Evolutionary conservation across 2,797 vertebrate species (phyloP), one percentile per base, ranked within the genome.

Genomic region (Aulostomus chinensis): DNA sequence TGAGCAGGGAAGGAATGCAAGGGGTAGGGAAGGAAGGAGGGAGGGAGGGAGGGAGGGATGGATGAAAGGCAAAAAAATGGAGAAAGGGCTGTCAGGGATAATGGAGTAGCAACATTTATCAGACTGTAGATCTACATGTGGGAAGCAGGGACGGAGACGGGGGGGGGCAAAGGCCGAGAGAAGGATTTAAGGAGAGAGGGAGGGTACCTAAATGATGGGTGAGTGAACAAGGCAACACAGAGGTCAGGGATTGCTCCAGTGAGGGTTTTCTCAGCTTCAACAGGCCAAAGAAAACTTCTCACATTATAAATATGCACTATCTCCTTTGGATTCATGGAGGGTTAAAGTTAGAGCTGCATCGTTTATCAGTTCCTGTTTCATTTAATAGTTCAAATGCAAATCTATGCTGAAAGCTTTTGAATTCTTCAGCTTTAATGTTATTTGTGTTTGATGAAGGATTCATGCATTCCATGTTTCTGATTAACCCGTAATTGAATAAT

Each of bases 81-180:
- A 77, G 10, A 74, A 73, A 74, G 58, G 52, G 22, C 62, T 85
- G 81, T 72, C 80, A 56, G 57, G 60, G 57, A 77, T 86, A 86
- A 86, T 78, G 74, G 85, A 87, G 74, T 32, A 75, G 72, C 65
- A 33, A 57, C 64, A 80, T 84, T 86, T 81, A 88, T 88, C 86
- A 85, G 73, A 59, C 70, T 71, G 5, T 69, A 58, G 56, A 80
- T 83, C 80, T 68, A n/a, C 63, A 58, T 59, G 51, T 59, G 71
- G 64, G 81, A 73, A 55, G 56, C 57, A 51, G 41, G 30, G 57
- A 43, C 29, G 13, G 37, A 17, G 41, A 36, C 47, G 17, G 17
- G 45, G 69, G 47, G 31, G 51, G 63, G 59, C 20, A 33, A 33
- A 49, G 58, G 45, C 3, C 7, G 52, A 65, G 68, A 67, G 71